These are phyloP conservation scores for Oikopleura vanhoeffeni DNA, from an alignment of 23 tunicate genomes.

Conservation along the genomic window DNA sequence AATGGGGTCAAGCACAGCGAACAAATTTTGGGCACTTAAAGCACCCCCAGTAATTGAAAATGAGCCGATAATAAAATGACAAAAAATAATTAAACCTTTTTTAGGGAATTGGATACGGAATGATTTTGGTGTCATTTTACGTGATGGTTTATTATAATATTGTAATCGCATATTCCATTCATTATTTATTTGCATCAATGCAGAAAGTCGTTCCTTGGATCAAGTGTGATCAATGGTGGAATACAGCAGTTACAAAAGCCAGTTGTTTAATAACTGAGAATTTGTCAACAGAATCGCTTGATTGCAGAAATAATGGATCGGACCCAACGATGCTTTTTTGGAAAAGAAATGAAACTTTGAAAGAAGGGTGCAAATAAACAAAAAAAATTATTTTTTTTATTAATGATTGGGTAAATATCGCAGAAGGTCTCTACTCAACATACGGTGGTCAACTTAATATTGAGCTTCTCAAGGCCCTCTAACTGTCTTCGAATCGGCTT, in stretches of 20 bases:
- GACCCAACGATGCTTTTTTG: not conserved
- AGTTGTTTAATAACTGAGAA: not conserved
- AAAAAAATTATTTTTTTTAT: too few species aligned
- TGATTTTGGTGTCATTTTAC: constrained; percentile 54
- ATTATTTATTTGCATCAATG: constrained; percentile 77
- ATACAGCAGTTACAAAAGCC: constrained; percentile 21
- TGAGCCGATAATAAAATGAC: too few species aligned
- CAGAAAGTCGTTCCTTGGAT: constrained; percentile 82
- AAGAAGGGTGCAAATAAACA: not conserved
- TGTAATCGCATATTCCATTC: constrained; percentile 68
- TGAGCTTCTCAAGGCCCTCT: too few species aligned
- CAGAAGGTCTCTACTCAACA: too few species aligned
- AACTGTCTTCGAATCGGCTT: too few species aligned
- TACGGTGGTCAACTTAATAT: too few species aligned
- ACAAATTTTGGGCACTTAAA: too few species aligned
- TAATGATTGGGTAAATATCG: too few species aligned
- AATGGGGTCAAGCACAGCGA: too few species aligned
- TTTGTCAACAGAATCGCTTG: not conserved
- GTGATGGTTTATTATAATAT: constrained; percentile 86
- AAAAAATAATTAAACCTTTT: too few species aligned
- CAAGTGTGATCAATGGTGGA: constrained; percentile 65
- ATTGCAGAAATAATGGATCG: not conserved
- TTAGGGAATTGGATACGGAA: constrained; percentile 59
- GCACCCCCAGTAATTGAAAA: too few species aligned
- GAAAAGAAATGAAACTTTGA: not conserved